Conservation (phyloP, 1,140 invertebrate genomes). For the Cydia amplana region DNA sequence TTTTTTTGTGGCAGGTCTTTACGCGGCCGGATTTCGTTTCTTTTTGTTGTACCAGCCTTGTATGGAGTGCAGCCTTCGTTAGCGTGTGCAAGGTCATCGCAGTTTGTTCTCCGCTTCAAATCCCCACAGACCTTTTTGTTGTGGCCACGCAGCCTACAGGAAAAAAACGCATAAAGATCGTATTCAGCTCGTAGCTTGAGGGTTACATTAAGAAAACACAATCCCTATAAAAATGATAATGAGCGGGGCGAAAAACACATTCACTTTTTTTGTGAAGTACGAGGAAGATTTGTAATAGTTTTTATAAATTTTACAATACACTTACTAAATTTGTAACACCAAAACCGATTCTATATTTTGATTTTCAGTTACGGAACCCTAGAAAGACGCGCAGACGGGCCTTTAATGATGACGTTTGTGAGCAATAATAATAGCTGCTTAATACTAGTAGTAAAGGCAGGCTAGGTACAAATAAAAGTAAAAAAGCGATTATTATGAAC, state of each 20-base stretch:
- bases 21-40: constrained; percentile 57
- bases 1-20: constrained; percentile 73
- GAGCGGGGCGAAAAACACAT: too few species aligned
- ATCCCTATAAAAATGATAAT: not conserved
- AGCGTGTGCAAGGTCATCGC: constrained; percentile 67
- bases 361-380: constrained; percentile 5
- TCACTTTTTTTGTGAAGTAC: too few species aligned
- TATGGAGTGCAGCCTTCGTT: constrained; percentile 71
- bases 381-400: not conserved
- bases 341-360: not conserved
- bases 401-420: constrained; percentile 23
- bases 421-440: constrained; percentile 14
- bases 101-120: constrained; percentile 46
- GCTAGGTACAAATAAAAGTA: not conserved
- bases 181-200: constrained; percentile 34
- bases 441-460: not conserved
- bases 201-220: not conserved
- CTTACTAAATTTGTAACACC: too few species aligned
- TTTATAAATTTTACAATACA: too few species aligned
- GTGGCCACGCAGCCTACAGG: constrained; percentile 17
- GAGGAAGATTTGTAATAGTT: too few species aligned
- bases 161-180: constrained; percentile 29
- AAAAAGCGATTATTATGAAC: not conserved
- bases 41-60: constrained; percentile 65
- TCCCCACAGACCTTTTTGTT: constrained; percentile 37